Percentiles rank a stretch among this genome's conserved stretches.
phyloP scores from a whole-genome alignment of 2,888 invertebrate species.

The Brachyopa scutellaris region DNA sequence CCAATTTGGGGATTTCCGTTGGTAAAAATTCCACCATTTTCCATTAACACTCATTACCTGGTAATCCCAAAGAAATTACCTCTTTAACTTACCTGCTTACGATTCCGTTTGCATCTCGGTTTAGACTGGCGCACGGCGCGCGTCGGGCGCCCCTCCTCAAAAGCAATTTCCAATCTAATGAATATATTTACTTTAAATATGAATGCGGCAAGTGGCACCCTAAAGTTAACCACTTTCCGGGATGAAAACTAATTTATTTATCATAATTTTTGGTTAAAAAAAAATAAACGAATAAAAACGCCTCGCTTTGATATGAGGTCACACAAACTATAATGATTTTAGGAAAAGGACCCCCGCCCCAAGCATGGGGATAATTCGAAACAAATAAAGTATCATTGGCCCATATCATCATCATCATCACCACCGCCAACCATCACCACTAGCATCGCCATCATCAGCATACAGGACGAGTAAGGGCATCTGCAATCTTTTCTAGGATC shows the following conservation, averaged over 20 bases:
- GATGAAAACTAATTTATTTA: conserved; percentile 67
- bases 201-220: conserved; percentile 33
- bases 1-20: background rate
- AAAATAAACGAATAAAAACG: conserved; percentile 2
- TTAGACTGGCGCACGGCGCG: background rate
- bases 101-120: conserved; percentile 49
- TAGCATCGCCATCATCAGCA: conserved; percentile 20
- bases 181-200: conserved; percentile 71
- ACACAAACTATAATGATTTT: conserved; percentile 55
- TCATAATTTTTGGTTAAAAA: conserved; percentile 53
- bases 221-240: conserved; percentile 6
- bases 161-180: conserved; percentile 68
- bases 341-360: background rate
- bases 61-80: conserved; percentile 62
- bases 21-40: conserved; percentile 50
- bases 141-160: background rate
- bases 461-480: conserved; percentile 34
- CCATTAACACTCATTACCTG: conserved; percentile 71
- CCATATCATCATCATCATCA: conserved; percentile 19
- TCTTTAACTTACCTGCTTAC: conserved; percentile 63
- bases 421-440: conserved; percentile 16
- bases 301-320: conserved; percentile 42
- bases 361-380: conserved; percentile 60
- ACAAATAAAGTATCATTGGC: conserved; percentile 71
- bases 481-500: conserved; percentile 65